Evolutionary conservation across 2,888 invertebrate genomes (phyloP).

Genomic region (Mythimna vitellina): DNA sequence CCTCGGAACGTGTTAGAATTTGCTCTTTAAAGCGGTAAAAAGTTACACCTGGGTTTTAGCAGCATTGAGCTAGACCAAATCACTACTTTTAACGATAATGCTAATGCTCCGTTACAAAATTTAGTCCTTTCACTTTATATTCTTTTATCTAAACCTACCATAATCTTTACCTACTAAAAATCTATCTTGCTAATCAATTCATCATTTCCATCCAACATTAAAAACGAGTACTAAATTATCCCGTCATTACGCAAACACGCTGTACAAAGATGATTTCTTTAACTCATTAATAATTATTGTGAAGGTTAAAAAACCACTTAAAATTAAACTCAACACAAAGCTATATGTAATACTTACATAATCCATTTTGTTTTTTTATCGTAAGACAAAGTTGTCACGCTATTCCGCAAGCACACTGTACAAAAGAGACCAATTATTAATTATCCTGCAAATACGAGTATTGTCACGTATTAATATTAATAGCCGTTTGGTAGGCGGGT

Average conservation of each 20-base stretch:
- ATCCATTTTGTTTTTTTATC: no score
- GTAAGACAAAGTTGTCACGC: constrained; percentile 6
- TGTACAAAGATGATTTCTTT: constrained; percentile 62
- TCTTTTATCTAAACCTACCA: not conserved
- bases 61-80: no score
- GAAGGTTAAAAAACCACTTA: not conserved
- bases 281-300: no score
- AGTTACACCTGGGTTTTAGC: no score
- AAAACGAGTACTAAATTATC: not conserved
- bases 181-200: not conserved
- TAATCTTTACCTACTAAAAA: no score
- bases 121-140: not conserved
- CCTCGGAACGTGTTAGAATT: no score
- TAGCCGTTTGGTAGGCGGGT: no score
- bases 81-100: no score
- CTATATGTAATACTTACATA: not conserved
- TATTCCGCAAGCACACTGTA: constrained; percentile 70
- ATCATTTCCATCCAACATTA: not conserved
- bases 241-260: constrained; percentile 55
- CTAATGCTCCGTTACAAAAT: not conserved
- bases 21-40: no score
- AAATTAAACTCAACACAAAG: not conserved
- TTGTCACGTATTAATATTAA: no score
- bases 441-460: no score
- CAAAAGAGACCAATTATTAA: not conserved